Evolutionary conservation across 1,140 invertebrate genomes (phyloP), one percentile per base, ranked within the genome.

Genomic region (Capitella teleta): DNA sequence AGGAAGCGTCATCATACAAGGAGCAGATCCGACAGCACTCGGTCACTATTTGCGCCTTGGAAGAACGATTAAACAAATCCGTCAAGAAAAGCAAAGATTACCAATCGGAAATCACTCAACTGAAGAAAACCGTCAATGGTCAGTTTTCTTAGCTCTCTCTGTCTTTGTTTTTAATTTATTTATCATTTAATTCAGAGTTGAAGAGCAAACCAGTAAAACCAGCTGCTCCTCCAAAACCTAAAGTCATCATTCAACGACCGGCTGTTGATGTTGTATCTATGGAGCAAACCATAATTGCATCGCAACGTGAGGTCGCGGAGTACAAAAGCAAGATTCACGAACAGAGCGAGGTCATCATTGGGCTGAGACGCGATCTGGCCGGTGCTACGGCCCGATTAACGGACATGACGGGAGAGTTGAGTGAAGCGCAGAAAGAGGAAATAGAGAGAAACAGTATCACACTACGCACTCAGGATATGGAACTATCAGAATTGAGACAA

Each of bases 1-100:
- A 28, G 14, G 61, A 72, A 8, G 21, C 66, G 5, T 40, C 48
- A 28, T 49, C 56, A 24, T 65, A 63, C 52, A 70, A 64, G 43
- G 67, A 72, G 51, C 69, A 72, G 53, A 64, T 67, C 6, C 62
- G 61, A 38, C 68, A 71, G 45, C 67, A 72, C 55, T 65, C 66
- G 2, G 61, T 70, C 1, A 73, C 67, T 8, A 71, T 73, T 30
- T 70, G 68, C 54, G 55, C 66, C 41, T 66, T 72, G 67, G 69
- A 73, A 55, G 69, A 71, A 51, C 54, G 65, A 21, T 30, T 73
- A 23, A 57, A 54, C 18, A 70, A 68, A 46, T 50, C 63, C 21
- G 62, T 56, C 50, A 69, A 68, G 57, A 64, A 61, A 38, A 67
- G 61, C 40, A 66, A 64, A 47, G 61, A 66, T 42, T 60, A 59